These are phyloP conservation scores for Platygyra sinensis DNA, from an alignment of 64 coral and sea anemone species.

Conservation along the genomic window DNA sequence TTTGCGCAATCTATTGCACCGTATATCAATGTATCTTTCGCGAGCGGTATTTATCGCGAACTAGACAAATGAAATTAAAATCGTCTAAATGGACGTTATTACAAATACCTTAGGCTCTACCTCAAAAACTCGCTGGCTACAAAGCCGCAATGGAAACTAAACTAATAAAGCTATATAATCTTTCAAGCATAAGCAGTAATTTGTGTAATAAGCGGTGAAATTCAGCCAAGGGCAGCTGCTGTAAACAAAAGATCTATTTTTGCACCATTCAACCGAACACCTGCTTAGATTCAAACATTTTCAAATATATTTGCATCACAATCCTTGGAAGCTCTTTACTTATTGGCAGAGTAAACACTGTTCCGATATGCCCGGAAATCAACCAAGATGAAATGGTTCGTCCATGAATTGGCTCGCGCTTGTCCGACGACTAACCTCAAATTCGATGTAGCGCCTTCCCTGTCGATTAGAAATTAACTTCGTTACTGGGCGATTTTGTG, in stretches of 20 bases:
- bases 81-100: slow-evolving; percentile 22
- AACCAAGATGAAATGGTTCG: slow-evolving; percentile 17
- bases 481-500: neutral
- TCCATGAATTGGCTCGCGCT: slow-evolving; percentile 21
- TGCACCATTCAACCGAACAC: slow-evolving; percentile 80
- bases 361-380: slow-evolving; percentile 51
- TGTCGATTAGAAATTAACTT: neutral
- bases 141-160: slow-evolving; percentile 46
- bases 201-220: slow-evolving; percentile 81
- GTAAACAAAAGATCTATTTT: slow-evolving; percentile 91
- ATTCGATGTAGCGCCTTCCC: neutral
- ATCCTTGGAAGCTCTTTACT: slow-evolving; percentile 36
- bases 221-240: slow-evolving; percentile 76
- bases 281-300: slow-evolving; percentile 60
- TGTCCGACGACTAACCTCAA: neutral
- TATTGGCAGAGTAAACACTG: slow-evolving; percentile 50
- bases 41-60: neutral
- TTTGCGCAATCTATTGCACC: slow-evolving; percentile 26
- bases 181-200: slow-evolving; percentile 71
- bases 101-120: slow-evolving; percentile 23
- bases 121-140: neutral
- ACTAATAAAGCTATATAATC: slow-evolving; percentile 46
- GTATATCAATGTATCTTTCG: slow-evolving; percentile 33
- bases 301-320: slow-evolving; percentile 54
- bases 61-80: slow-evolving; percentile 41